Percentiles rank a stretch among this genome's conserved stretches.
Conservation (phyloP, 2,113 vertebrate species). For the Canis aureus region DNA sequence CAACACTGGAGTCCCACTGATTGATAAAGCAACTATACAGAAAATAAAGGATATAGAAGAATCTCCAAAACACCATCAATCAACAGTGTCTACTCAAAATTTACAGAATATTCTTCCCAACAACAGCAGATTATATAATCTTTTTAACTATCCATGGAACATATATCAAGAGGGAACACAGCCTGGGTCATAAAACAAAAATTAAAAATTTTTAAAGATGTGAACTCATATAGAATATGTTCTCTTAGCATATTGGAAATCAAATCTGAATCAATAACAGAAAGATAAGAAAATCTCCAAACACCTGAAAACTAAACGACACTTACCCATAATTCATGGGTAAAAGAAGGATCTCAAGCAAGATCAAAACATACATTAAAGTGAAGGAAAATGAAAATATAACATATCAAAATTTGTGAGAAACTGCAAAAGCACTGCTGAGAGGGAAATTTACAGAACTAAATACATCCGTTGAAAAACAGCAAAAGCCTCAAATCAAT, state of each 20-base stretch:
- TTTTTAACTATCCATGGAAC: neutral
- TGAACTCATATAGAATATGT: neutral
- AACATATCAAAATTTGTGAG: neutral
- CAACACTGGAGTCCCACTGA: neutral
- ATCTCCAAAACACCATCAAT: neutral
- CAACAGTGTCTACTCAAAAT: neutral
- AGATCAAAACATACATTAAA: neutral
- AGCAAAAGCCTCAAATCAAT: neutral
- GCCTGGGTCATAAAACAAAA: neutral
- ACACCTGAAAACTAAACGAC: neutral
- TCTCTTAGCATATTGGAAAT: neutral
- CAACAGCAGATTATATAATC: too few relatives aligned
- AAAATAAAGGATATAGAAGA: neutral
- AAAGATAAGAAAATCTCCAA: neutral
- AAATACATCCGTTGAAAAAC: neutral
- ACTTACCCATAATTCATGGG: neutral
- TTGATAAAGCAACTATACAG: neutral
- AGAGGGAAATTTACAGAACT: neutral
- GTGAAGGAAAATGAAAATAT: neutral
- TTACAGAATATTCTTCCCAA: neutral
- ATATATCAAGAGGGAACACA: neutral
- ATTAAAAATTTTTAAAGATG: neutral
- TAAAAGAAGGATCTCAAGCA: neutral
- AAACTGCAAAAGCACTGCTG: neutral
- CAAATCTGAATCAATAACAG: neutral